Evolutionary conservation across 2,113 vertebrate species (phyloP).

Genomic region (Potamarius usumacintae): DNA sequence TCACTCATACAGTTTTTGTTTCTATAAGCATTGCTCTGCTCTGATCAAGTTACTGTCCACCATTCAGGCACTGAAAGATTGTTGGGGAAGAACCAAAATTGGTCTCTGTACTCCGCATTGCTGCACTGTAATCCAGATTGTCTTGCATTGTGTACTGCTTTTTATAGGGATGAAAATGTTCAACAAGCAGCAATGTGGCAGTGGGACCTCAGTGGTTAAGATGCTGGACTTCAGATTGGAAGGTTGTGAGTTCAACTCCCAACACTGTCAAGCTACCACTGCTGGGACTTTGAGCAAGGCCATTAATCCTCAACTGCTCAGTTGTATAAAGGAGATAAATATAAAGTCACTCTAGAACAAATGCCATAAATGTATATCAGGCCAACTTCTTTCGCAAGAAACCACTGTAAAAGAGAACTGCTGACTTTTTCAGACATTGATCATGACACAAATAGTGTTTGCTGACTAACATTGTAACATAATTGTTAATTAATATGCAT

Average conservation of each 20-base stretch:
- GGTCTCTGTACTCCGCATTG: background rate
- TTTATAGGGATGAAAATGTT: background rate
- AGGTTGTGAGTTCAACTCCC: background rate
- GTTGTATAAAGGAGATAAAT: background rate
- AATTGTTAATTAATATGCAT: background rate
- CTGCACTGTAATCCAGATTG: background rate
- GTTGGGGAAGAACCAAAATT: background rate
- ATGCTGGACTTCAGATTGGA: background rate
- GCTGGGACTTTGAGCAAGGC: no score
- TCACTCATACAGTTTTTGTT: background rate
- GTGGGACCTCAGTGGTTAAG: background rate
- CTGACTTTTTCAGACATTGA: background rate
- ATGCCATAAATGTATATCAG: background rate
- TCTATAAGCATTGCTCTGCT: background rate
- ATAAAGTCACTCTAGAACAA: background rate
- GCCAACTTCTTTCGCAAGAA: background rate
- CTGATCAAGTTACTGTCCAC: background rate
- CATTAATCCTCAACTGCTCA: background rate
- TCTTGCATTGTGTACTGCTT: background rate
- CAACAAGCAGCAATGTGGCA: background rate
- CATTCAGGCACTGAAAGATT: background rate
- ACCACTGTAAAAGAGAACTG: background rate
- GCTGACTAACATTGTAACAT: background rate
- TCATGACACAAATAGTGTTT: background rate
- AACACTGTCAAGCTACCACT: background rate